Conservation (phyloP, 2,888 invertebrate species). For the Lampropteryx suffumata region DNA sequence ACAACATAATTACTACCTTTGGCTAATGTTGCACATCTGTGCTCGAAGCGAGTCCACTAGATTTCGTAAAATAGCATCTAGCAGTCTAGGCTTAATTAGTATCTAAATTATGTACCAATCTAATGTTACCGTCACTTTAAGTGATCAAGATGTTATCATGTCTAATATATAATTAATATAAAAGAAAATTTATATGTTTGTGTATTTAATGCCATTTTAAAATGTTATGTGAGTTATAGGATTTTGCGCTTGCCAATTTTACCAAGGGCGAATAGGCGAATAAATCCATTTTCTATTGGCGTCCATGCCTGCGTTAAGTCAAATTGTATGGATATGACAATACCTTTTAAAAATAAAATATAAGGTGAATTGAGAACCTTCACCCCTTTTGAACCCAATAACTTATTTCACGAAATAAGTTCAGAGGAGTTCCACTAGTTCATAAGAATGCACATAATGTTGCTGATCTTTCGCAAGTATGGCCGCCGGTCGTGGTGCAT, state of each 20-base stretch:
- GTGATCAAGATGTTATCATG: conserved; percentile 3
- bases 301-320: no score
- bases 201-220: no score
- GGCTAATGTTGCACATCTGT: conserved; percentile 22
- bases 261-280: no score
- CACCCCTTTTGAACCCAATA: no score
- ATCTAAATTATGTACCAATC: conserved; percentile 10
- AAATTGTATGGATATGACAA: no score
- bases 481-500: conserved; percentile 49
- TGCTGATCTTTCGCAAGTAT: conserved; percentile 56
- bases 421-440: no score
- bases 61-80: conserved; percentile 38
- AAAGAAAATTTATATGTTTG: no score
- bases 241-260: no score
- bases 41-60: conserved; percentile 24
- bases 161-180: background rate
- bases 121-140: conserved; percentile 4
- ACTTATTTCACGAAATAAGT: conserved; percentile 5
- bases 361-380: no score
- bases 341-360: no score
- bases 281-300: no score
- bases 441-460: conserved; percentile 43
- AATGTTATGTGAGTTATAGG: no score
- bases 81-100: conserved; percentile 28
- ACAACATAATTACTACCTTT: conserved; percentile 23